Conservation (phyloP, 2,113 vertebrate species). For the Bos taurus region ARS-UCD2.0 NC_037338.1:73933501-73934000, state of each 20-base stretch:
- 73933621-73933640: neutral
- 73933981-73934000: neutral
- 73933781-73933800: neutral
- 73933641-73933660: neutral
- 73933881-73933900: neutral
- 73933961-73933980: neutral
- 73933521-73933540: neutral
- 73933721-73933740: neutral
- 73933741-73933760: neutral
- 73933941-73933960: neutral
- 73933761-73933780: neutral
- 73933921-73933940: neutral
- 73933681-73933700: neutral
- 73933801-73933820: neutral
- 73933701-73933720: neutral
- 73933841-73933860: neutral
- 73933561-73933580: neutral
- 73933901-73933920: neutral
- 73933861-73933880: neutral
- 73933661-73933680: neutral
- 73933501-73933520: slow-evolving; percentile 93
- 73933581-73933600: neutral
- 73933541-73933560: neutral
- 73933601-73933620: neutral
- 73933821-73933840: neutral